Conservation (phyloP, 2,797 vertebrate genomes). For the Cryptoprocta ferox region DNA sequence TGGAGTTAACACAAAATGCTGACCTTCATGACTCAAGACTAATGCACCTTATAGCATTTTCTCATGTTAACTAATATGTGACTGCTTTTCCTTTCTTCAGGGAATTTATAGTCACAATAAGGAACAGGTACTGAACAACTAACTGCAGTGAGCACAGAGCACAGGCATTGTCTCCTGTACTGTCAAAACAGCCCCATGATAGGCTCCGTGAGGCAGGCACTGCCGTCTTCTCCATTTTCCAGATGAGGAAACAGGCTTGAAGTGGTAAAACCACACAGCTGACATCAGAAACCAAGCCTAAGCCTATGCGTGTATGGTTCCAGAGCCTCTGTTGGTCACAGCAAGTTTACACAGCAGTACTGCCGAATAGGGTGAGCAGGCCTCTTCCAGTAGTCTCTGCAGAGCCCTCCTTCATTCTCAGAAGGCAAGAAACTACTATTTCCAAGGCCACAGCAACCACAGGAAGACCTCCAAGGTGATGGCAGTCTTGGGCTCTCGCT, state of each 20-base stretch:
- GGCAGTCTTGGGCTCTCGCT: neutral
- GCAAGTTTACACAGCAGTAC: fast-evolving
- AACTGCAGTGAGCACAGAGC: neutral
- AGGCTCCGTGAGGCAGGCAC: neutral
- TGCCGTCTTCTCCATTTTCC: neutral
- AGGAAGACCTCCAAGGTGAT: neutral
- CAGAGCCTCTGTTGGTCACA: neutral
- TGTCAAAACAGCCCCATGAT: neutral
- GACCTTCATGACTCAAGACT: neutral
- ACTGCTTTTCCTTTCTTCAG: neutral
- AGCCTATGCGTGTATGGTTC: neutral
- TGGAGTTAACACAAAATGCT: neutral
- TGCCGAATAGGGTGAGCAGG: neutral
- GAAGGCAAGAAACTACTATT: neutral
- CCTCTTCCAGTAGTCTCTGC: neutral
- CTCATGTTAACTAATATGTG: neutral
- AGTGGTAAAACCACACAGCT: too few species aligned
- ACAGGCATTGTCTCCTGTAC: neutral
- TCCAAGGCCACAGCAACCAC: neutral
- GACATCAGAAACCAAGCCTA: neutral
- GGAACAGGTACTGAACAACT: neutral
- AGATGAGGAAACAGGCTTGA: neutral
- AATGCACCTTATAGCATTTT: neutral
- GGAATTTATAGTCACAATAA: neutral
- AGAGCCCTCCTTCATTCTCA: neutral